phyloP scores from a whole-genome alignment of 2,113 vertebrate genomes.

The Vombatus ursinus region DNA sequence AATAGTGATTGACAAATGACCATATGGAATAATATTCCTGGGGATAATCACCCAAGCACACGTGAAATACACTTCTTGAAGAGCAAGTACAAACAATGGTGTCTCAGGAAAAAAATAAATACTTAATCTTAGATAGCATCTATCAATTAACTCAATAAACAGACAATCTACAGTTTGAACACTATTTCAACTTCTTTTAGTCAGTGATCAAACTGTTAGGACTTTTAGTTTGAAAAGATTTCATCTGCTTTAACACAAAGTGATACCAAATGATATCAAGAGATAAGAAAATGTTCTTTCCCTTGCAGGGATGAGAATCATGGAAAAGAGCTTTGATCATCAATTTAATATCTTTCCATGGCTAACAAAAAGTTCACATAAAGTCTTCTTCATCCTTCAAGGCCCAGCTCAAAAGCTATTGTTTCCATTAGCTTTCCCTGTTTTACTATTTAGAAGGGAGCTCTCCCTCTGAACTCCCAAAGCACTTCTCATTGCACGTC shows the following conservation, averaged over 20 bases:
- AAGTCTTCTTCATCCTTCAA: neutral
- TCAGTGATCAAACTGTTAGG: neutral
- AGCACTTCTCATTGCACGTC: neutral
- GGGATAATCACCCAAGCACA: neutral
- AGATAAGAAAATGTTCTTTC: neutral
- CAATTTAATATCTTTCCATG: neutral
- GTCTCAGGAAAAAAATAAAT: neutral
- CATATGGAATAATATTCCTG: neutral
- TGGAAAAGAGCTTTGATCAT: neutral
- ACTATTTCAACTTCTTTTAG: neutral
- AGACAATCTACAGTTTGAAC: neutral
- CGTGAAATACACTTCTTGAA: neutral
- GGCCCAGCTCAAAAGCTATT: neutral
- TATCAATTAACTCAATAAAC: neutral
- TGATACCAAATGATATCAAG: neutral
- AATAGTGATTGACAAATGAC: neutral
- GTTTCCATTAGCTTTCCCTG: neutral
- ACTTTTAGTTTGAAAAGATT: neutral
- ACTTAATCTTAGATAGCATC: neutral
- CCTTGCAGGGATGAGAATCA: neutral
- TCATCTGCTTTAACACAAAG: neutral
- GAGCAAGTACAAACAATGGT: neutral
- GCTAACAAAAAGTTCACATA: neutral
- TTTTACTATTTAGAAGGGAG: neutral
- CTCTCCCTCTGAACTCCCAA: neutral